Base-by-base conservation (phyloP, 2,888 invertebrate species). In the Parelbella ahira region DNA sequence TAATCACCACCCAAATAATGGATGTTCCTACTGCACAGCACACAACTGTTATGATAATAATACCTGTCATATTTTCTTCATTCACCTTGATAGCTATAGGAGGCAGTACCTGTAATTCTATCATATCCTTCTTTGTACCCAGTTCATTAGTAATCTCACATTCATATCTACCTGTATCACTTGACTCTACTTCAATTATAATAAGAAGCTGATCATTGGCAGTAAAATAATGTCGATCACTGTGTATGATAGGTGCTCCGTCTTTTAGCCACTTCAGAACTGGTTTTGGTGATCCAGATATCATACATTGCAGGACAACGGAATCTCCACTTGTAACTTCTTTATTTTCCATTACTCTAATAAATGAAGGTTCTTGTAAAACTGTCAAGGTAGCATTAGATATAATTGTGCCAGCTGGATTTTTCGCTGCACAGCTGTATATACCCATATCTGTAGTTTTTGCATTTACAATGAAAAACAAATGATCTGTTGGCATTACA, bases 11-110 rank as follows among this genome's bases (percentile, higher is more conserved):
- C 97, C 97, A 97, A 37, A 96, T 91, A 7, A 95, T 90, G 0
- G 96, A 96, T 3, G 97, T 97, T n/a, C 93, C 93, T 7, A 97
- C 94, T 37, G 97, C 94, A 79, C 97, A 95, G 73, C 95, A 95
- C 23, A 96, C 95, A 0, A 96, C 93, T 2, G 95, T 95, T 55
- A 97, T 95, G 62, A 97, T 92, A 54, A 97, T 93, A 50, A 97
- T 93, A 37, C 96, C 95, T 45, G 94, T 91, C 81, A 94, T 94
- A 56, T 94, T 94, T 61, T 93, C 92, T 62, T 93, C 92, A 60
- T 89, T 84, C 0, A 90, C 89, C 71, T 89, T 87, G 46, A 89
- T 88, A 24, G 81, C 77, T 11, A 83, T 78, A 36, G 81, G 82
- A 53, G 93, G 91, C 56, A 93, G 88, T 9, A 96, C 93, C 33